Evolutionary conservation across 2,888 invertebrate genomes (phyloP).

Genomic region (Archaeoteleia sp.): DNA sequence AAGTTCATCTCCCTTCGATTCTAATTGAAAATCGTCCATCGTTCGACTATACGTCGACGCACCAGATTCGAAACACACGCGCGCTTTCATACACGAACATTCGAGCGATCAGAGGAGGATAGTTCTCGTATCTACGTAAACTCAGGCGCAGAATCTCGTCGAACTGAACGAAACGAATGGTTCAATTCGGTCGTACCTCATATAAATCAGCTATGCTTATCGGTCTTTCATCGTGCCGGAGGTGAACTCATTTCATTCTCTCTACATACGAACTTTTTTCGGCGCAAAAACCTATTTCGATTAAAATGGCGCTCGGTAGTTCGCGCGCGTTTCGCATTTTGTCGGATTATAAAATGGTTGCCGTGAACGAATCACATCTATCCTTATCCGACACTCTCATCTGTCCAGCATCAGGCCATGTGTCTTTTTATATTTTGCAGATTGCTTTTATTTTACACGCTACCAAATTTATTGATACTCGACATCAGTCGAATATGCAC

Average conservation of each 20-base stretch:
- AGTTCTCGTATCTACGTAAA: conserved; percentile 64
- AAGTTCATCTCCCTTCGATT: conserved; percentile 58
- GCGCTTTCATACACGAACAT: conserved; percentile 49
- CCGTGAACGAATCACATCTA: conserved; percentile 58
- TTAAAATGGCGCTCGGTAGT: conserved; percentile 70
- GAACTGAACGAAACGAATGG: conserved; percentile 61
- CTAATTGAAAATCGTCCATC: conserved; percentile 66
- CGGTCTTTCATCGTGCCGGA: conserved; percentile 74
- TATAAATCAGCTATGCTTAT: conserved; percentile 75
- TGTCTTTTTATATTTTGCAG: conserved; percentile 36
- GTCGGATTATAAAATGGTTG: conserved; percentile 72
- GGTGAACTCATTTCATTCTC: conserved; percentile 74
- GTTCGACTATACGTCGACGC: conserved; percentile 37
- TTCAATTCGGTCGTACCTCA: conserved; percentile 65
- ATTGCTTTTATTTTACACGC: conserved; percentile 38
- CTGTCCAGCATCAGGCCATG: conserved; percentile 45
- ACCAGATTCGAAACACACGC: conserved; percentile 51
- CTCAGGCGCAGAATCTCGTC: conserved; percentile 60
- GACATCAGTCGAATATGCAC: not conserved
- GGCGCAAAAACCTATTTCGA: conserved; percentile 74
- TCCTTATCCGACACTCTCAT: conserved; percentile 55
- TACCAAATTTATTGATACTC: conserved; percentile 5
- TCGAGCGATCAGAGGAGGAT: conserved; percentile 51
- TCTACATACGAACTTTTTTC: conserved; percentile 74
- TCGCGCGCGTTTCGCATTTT: conserved; percentile 70